Conservation (phyloP, 1,140 invertebrate genomes). For the Plutomurus gul region DNA sequence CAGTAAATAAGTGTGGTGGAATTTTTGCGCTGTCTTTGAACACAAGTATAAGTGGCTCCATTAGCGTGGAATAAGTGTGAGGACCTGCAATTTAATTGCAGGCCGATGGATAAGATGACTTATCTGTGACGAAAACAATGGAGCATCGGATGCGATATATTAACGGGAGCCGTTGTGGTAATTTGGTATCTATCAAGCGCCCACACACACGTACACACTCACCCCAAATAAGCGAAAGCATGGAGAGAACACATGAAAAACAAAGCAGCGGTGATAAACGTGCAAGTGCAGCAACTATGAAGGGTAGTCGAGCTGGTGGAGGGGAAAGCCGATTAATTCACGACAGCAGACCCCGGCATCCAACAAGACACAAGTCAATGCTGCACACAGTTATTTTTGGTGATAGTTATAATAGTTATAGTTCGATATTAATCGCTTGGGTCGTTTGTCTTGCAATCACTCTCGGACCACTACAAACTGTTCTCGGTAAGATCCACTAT, state of each 20-base stretch:
- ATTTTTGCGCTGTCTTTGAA: too few relatives aligned
- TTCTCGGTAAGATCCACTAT: neutral
- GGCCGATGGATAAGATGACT: slow-evolving; percentile 15
- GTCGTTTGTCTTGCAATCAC: slow-evolving; percentile 1
- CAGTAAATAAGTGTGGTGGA: neutral
- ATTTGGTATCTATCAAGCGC: neutral
- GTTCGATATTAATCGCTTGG: neutral
- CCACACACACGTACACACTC: neutral
- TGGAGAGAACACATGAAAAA: neutral
- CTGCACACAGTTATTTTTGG: neutral
- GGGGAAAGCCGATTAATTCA: slow-evolving; percentile 13
- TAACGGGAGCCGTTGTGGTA: neutral
- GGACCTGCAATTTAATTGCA: slow-evolving; percentile 20
- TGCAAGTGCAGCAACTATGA: too few relatives aligned
- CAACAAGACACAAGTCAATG: slow-evolving; percentile 1
- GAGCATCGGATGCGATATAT: neutral
- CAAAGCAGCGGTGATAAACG: neutral
- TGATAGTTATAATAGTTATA: slow-evolving; percentile 21
- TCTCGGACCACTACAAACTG: neutral
- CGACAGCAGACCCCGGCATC: neutral
- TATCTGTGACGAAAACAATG: neutral
- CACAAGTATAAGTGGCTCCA: neutral
- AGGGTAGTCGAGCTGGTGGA: neutral
- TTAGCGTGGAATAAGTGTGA: neutral
- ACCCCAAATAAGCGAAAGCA: neutral